Percentiles rank a stretch among this genome's conserved stretches.
Evolutionary conservation across 2,113 vertebrate species (phyloP).

Genomic region (Equus przewalskii): DNA sequence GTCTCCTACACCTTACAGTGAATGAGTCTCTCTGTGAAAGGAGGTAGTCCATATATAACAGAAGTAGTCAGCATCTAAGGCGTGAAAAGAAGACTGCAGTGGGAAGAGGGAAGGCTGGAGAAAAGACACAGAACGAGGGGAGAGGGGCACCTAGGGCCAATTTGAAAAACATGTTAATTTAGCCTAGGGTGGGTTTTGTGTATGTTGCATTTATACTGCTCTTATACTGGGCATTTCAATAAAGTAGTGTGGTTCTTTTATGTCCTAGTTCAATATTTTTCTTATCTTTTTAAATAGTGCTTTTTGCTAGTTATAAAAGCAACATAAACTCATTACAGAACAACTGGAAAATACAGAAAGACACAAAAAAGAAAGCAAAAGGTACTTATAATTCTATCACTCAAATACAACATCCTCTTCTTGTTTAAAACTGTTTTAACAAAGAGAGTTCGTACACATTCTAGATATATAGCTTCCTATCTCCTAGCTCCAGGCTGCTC

Average conservation of each 20-base stretch:
- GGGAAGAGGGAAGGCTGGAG: neutral
- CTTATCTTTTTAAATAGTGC: slow-evolving; percentile 22
- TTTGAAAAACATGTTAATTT: slow-evolving; percentile 38
- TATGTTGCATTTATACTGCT: slow-evolving; percentile 1
- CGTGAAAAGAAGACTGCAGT: neutral
- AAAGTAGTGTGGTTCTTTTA: neutral
- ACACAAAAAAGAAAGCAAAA: slow-evolving; percentile 33
- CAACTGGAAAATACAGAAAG: slow-evolving; percentile 57
- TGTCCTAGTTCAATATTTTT: slow-evolving; percentile 42
- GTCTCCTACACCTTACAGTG: neutral
- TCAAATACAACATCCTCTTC: slow-evolving; percentile 49
- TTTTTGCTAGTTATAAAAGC: slow-evolving; percentile 49
- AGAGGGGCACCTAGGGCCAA: neutral
- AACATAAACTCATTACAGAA: neutral
- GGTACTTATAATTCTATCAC: neutral
- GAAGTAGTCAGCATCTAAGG: neutral
- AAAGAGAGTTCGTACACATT: neutral
- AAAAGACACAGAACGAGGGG: slow-evolving; percentile 44
- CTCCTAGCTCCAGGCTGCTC: slow-evolving; percentile 10
- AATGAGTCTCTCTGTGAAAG: slow-evolving; percentile 50
- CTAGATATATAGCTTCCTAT: neutral
- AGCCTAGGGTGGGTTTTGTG: neutral
- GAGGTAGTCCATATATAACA: neutral
- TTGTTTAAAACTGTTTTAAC: slow-evolving; percentile 2
- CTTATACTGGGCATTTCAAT: slow-evolving; percentile 31